A percentile compares a stretch with the other conserved stretches of the same genome.
Conservation (phyloP, 1,140 invertebrate genomes). For the Palaemon carinicauda region DNA sequence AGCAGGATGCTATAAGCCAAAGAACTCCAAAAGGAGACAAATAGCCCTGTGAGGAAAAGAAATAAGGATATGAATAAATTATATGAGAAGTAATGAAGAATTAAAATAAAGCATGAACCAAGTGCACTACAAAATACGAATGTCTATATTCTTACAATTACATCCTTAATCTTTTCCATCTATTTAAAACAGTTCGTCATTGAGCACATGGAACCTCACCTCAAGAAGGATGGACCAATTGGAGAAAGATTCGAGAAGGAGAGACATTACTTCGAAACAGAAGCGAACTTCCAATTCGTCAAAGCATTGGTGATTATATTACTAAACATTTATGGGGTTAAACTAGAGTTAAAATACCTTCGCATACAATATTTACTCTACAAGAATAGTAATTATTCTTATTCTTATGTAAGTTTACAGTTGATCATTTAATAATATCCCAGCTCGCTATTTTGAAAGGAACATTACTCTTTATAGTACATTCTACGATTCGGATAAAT, state of each 20-base stretch:
- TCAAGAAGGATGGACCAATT: not conserved
- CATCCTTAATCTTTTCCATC: not conserved
- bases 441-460: no score
- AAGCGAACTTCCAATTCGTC: conserved; percentile 13
- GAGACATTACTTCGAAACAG: conserved; percentile 20
- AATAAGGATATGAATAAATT: no score
- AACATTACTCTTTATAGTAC: no score
- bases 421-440: no score
- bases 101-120: no score
- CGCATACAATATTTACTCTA: not conserved
- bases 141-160: not conserved
- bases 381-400: not conserved
- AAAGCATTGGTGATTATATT: conserved; percentile 15
- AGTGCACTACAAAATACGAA: not conserved
- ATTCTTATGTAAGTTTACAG: no score
- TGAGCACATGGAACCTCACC: not conserved
- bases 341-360: not conserved
- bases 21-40: no score
- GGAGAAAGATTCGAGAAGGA: not conserved
- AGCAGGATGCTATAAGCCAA: no score
- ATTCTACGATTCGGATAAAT: no score
- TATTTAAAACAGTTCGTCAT: conserved; percentile 20
- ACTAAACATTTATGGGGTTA: not conserved
- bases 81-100: no score
- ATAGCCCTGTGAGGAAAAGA: no score